Evolutionary conservation across 1,140 invertebrate genomes (phyloP).

Genomic region (Maconellicoccus hirsutus): DNA sequence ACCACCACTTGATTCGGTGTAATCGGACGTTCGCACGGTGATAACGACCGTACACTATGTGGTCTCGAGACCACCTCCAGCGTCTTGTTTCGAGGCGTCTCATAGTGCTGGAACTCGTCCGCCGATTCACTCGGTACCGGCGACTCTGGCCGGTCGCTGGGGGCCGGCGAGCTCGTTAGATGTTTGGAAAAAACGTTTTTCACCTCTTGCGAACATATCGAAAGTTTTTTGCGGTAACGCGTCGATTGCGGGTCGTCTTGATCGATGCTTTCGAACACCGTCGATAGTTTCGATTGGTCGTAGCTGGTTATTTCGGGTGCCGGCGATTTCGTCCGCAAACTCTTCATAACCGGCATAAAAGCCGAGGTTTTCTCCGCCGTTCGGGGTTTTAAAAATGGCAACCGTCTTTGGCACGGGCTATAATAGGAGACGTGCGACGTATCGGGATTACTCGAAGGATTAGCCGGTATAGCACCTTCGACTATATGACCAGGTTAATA

Average conservation of each 20-base stretch:
- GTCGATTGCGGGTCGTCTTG: not conserved
- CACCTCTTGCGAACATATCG: not conserved
- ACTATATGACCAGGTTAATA: too few relatives aligned
- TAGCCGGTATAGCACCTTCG: too few relatives aligned
- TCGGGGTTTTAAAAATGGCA: not conserved
- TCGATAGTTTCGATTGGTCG: not conserved
- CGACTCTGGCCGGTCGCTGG: not conserved
- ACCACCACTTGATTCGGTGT: constrained; percentile 28
- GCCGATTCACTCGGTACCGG: not conserved
- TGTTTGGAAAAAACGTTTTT: not conserved
- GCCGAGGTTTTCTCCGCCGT: not conserved
- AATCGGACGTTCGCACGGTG: constrained; percentile 14
- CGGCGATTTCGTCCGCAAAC: not conserved
- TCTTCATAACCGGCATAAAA: not conserved
- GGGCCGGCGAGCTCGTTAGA: not conserved
- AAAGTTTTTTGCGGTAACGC: not conserved
- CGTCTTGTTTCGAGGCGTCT: not conserved
- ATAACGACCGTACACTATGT: not conserved
- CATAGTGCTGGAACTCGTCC: not conserved
- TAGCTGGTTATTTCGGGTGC: too few relatives aligned
- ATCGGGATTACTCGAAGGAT: not conserved
- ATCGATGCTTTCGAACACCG: not conserved
- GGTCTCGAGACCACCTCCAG: not conserved
- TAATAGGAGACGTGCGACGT: not conserved
- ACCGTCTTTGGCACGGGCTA: not conserved